Evolutionary conservation across 1,140 invertebrate species (phyloP).

Genomic region (Papilio polyxenes): DNA sequence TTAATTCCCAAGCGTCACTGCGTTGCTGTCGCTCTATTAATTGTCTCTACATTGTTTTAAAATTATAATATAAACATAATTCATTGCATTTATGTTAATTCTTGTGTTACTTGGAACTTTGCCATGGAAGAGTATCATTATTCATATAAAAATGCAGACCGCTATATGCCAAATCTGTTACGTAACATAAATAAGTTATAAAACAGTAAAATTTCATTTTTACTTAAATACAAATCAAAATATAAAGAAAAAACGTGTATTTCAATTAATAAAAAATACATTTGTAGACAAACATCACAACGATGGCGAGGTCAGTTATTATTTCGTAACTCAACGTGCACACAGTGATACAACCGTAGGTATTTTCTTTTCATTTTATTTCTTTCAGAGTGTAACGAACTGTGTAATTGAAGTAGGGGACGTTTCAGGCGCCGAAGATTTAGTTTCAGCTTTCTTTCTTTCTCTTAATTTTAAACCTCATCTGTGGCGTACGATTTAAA

Average conservation of each 20-base stretch:
- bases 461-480: conserved; percentile 51
- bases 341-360: conserved; percentile 46
- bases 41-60: background rate
- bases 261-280: conserved; percentile 1
- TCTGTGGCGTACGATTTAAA: conserved; percentile 38
- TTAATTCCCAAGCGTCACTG: background rate
- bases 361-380: conserved; percentile 70
- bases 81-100: background rate
- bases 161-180: background rate
- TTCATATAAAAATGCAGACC: background rate
- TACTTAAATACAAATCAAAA: background rate
- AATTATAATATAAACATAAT: conserved; percentile 24
- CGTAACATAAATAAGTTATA: background rate
- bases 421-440: conserved; percentile 57
- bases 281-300: conserved; percentile 3
- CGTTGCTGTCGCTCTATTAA: background rate
- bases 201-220: background rate
- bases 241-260: background rate
- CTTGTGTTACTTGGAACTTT: conserved; percentile 21
- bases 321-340: conserved; percentile 30
- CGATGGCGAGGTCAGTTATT: conserved; percentile 11
- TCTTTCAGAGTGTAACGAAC: conserved; percentile 71
- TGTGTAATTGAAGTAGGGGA: conserved; percentile 71
- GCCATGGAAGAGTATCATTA: conserved; percentile 4
- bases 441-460: conserved; percentile 45